These are phyloP conservation scores for Sesamia nonagrioides DNA, from an alignment of 1,140 invertebrate species.

Conservation along the genomic window DNA sequence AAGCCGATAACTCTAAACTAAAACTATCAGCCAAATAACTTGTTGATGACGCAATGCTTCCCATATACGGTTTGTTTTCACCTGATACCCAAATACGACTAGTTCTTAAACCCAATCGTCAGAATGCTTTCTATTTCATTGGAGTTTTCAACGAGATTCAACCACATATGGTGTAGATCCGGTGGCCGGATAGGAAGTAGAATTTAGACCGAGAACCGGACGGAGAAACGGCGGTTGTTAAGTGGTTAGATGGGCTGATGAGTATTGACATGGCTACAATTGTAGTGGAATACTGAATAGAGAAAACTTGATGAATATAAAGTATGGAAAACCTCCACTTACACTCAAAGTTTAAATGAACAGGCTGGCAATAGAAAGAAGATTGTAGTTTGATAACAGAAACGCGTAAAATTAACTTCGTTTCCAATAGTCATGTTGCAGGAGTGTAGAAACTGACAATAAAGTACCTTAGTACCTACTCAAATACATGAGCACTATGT, in stretches of 20 bases:
- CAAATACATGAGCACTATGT: not conserved
- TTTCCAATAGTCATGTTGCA: not conserved
- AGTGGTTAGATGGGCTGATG: not conserved
- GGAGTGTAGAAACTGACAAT: not conserved
- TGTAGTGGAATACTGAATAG: not conserved
- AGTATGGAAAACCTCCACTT: no score
- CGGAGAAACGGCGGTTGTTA: not conserved
- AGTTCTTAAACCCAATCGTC: constrained; percentile 27
- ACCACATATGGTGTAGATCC: constrained; percentile 18
- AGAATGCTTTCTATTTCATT: constrained; percentile 36
- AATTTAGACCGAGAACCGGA: constrained; percentile 4
- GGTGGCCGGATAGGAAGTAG: not conserved
- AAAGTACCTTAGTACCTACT: not conserved
- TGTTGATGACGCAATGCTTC: constrained; percentile 23
- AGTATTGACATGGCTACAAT: not conserved
- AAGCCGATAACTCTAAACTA: constrained; percentile 34
- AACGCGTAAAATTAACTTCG: not conserved
- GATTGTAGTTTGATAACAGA: not conserved
- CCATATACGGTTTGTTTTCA: constrained; percentile 23
- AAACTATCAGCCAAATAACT: constrained; percentile 47
- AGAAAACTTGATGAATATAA: not conserved
- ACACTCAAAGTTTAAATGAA: no score
- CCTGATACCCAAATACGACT: constrained; percentile 28
- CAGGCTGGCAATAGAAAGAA: not conserved
- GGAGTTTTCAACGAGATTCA: constrained; percentile 7